Evolutionary conservation across 1,140 invertebrate species (phyloP), one percentile per base, ranked within the genome.

Genomic region (Hestina assimilis): DNA sequence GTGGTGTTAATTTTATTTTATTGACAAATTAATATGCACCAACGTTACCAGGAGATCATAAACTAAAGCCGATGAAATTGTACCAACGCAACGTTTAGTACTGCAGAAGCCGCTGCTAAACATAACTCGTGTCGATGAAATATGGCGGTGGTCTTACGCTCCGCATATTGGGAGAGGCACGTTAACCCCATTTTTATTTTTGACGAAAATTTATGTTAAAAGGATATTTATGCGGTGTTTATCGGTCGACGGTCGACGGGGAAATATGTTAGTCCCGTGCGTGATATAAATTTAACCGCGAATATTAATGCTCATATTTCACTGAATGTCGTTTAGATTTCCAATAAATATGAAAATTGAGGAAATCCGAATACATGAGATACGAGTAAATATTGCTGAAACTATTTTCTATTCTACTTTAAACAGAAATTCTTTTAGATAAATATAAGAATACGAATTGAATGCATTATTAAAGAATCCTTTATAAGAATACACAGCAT

Each of bases 121-220:
- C 38, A 51, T 55, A 55, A 59, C 46, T 59, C 61, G 46, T 55
- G 21, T 55, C 46, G 26, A 45, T 64, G 56, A 64, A 51, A 47
- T 64, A 59, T 59, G n/a, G 45, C 38, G 20, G 38, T 31, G 50
- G 19, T 46, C 51, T 29, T 38, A 51, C 51, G 40, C 15, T 29
- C 20, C 51, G 46, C 61, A 63, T 61, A 60, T 60, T 60, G 58
- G 38, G 45, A 15, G 40, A 31, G 46, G 35, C 48, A 56, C 53
- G 51, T 56, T 46, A 59, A 48, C 45, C 53, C 51, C 53, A 63
- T 66, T 67, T 73, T 71, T 64, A 66, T 54, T 60, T 69, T 67
- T 64, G 59, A 70, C 64, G 60, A 46, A 53, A 64, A 73, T 75
- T 70, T 72, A 72, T 72, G 63, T 65, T 57, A 63, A 66, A 70